Evolutionary conservation across 2,888 invertebrate species (phyloP), one percentile per base, ranked within the genome.

Genomic region (Axea sp.): DNA sequence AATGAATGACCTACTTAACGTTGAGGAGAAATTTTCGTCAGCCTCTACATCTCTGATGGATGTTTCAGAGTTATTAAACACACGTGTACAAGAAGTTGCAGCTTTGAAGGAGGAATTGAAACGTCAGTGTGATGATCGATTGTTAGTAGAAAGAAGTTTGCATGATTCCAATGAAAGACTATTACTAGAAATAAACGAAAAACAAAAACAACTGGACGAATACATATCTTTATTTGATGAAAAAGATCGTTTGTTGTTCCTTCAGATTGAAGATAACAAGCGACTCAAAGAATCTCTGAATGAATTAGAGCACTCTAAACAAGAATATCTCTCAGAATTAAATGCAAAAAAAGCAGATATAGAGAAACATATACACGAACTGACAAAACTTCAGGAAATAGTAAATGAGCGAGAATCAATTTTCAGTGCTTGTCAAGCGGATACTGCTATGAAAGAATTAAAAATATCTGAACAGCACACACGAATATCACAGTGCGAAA

Each of bases 1-100:
- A 81, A 81, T 89, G 1, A 84, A 85, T 73, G 83, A 85, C 1
- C 72, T 89, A 8, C 86, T 88, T 68, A 86, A 86, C 22, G 85
- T 88, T 65, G 80, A 89, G 28, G 87, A 86, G 35, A 73, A 76
- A 41, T 30, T 82, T 1, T 69, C 69, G 0, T 26, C 76, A 0
- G 41, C 73, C 1, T 78, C 73, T 2, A 59, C 77, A 0, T 80
- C 82, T 0, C 49, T 84, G 64, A 77, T 79, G 1, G 82, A 85
- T 8, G 77, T 83, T 5, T 83, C 82, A 39, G 88, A 81, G 28
- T 78, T 81, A 4, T 74, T 82, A 49, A 84, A 84, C 12, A 51
- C 67, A 1, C 80, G 84, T 1, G 83, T 83, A 4, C 84, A 84
- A 59, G 86, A 87, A 49, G 83, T 86, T 1, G 83, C 84, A 0